These are phyloP conservation scores for Platyscapa corneri DNA, from an alignment of 1,140 invertebrate genomes.

Conservation along the genomic window DNA sequence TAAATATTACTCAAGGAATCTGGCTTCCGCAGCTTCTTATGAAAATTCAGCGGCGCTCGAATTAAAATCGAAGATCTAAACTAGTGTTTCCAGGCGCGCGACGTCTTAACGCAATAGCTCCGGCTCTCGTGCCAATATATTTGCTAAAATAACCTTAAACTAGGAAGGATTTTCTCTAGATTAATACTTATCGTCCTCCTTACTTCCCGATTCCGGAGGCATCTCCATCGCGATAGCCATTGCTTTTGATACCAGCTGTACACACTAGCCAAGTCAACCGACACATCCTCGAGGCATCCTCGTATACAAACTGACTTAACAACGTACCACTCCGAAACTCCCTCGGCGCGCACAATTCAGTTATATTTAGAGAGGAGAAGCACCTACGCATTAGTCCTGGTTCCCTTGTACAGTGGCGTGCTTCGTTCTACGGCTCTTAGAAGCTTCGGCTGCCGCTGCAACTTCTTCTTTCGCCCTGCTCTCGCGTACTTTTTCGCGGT, in stretches of 20 bases:
- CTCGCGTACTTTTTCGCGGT: background rate
- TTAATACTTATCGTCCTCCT: background rate
- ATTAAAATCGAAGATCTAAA: background rate
- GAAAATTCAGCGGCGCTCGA: background rate
- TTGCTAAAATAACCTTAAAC: background rate
- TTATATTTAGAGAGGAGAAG: slow-evolving; percentile 3
- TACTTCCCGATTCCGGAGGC: background rate
- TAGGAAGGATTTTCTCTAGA: background rate
- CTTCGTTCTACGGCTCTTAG: background rate
- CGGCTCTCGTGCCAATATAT: background rate
- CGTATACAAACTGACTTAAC: background rate
- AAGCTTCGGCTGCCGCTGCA: background rate
- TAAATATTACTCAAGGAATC: background rate
- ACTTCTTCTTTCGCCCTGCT: background rate
- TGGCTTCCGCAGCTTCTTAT: background rate
- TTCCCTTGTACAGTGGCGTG: too few species aligned
- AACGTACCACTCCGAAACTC: background rate
- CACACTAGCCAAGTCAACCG: background rate
- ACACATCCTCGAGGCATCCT: background rate
- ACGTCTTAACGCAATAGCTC: too few species aligned
- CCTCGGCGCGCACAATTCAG: background rate
- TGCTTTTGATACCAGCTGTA: background rate
- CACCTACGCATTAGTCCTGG: background rate
- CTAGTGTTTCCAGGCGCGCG: too few species aligned
- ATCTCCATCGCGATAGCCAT: slow-evolving; percentile 1